These are phyloP conservation scores for Eremophila alpestris DNA, from an alignment of 2,797 vertebrate genomes.

Conservation along the genomic window DNA sequence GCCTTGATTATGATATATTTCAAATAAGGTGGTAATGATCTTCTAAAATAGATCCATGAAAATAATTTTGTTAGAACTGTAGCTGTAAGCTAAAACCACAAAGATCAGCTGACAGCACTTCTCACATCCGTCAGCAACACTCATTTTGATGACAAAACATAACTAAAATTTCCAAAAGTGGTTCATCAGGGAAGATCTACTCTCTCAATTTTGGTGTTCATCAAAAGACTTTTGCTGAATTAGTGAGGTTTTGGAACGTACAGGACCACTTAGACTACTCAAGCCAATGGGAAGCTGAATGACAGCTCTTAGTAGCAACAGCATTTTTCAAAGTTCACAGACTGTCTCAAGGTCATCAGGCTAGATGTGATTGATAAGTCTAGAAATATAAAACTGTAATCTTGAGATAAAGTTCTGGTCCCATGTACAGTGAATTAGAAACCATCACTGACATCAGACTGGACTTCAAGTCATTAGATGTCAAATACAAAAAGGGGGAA, in stretches of 20 bases:
- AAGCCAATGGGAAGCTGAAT: not conserved
- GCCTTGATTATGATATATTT: slow-evolving; percentile 22
- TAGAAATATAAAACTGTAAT: not conserved
- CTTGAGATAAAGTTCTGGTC: not conserved
- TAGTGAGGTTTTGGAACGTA: not conserved
- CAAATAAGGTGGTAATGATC: slow-evolving; percentile 35
- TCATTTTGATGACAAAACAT: slow-evolving; percentile 59
- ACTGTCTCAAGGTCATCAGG: not conserved
- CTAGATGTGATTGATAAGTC: not conserved
- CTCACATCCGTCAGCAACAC: slow-evolving; percentile 31
- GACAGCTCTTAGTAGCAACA: not conserved
- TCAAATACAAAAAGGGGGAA: not conserved
- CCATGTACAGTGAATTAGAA: not conserved
- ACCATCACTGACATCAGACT: not conserved
- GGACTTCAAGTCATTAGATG: not conserved
- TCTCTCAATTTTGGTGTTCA: not conserved
- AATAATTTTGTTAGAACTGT: slow-evolving; percentile 31
- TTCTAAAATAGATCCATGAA: slow-evolving; percentile 54
- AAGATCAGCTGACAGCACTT: slow-evolving; percentile 55
- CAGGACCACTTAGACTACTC: not conserved
- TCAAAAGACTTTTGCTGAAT: slow-evolving; percentile 45
- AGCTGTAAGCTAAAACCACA: slow-evolving; percentile 44
- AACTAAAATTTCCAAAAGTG: slow-evolving; percentile 46
- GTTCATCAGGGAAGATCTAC: slow-evolving; percentile 37
- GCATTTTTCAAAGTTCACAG: not conserved